Percentiles rank a stretch among this genome's conserved stretches.
phyloP scores from a whole-genome alignment of 2,113 vertebrate species.

The Pelvicachromis taeniatus region DNA sequence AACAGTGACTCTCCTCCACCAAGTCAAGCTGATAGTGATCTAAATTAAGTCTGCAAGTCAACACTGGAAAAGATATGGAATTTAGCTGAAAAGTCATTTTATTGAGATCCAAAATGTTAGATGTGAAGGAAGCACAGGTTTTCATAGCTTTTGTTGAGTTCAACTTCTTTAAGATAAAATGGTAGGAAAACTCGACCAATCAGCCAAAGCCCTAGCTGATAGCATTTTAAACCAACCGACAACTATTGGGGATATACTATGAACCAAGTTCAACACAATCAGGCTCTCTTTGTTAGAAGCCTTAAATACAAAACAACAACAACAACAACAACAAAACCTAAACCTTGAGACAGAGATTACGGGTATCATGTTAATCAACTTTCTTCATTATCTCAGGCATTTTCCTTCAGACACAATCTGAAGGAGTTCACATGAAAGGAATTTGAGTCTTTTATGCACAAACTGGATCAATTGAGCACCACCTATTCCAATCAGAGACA shows the following conservation, averaged over 20 bases:
- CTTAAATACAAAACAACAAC: neutral
- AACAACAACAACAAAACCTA: neutral
- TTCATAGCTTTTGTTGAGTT: neutral
- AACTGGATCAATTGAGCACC: neutral
- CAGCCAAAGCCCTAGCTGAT: neutral
- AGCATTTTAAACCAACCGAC: neutral
- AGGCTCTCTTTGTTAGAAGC: neutral
- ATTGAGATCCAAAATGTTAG: neutral
- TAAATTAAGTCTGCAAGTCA: neutral
- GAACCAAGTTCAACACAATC: neutral
- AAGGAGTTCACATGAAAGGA: neutral
- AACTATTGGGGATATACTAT: neutral
- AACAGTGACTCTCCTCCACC: neutral
- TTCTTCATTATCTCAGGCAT: neutral
- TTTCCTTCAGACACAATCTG: neutral
- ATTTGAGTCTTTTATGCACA: neutral
- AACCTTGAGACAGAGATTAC: neutral
- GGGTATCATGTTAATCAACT: neutral
- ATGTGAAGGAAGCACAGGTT: neutral
- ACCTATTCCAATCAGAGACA: neutral
- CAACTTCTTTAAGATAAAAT: neutral
- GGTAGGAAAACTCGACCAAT: neutral
- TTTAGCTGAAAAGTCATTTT: neutral
- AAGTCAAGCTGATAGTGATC: neutral
- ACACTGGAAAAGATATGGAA: neutral